Conservation (phyloP, 2,113 vertebrate genomes). For the Ptilonorhynchus violaceus region DNA sequence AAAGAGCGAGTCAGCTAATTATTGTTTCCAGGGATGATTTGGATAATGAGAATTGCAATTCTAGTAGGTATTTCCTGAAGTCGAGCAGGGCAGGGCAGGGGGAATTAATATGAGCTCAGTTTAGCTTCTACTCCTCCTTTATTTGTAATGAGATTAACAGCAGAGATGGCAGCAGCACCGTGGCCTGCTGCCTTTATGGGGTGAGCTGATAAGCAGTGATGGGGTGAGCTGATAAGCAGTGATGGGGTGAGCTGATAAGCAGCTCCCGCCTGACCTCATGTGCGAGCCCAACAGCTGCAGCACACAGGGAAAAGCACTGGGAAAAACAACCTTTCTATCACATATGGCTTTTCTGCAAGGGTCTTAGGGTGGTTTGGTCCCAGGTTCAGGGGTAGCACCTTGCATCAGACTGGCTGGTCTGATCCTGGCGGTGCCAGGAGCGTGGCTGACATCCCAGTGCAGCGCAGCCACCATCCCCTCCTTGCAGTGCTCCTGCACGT, state of each 20-base stretch:
- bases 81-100: background rate
- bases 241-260: background rate
- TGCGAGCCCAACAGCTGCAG: background rate
- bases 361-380: background rate
- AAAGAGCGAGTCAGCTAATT: background rate
- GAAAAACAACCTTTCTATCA: background rate
- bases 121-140: constrained; percentile 35
- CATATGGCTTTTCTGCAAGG: background rate
- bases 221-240: too few relatives aligned
- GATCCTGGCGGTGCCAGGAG: background rate
- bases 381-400: rapidly evolving
- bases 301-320: rapidly evolving
- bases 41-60: background rate
- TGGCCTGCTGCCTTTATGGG: background rate
- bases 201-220: too few relatives aligned
- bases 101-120: constrained; percentile 3
- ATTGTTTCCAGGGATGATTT: background rate
- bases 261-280: background rate
- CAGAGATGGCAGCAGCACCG: background rate
- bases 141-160: constrained; percentile 25
- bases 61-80: background rate
- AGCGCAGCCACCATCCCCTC: background rate
- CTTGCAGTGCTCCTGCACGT: background rate
- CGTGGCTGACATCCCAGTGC: background rate
- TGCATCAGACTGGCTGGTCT: rapidly evolving